phyloP scores from a whole-genome alignment of 2,888 invertebrate species.

The Parnassius orleans region DNA sequence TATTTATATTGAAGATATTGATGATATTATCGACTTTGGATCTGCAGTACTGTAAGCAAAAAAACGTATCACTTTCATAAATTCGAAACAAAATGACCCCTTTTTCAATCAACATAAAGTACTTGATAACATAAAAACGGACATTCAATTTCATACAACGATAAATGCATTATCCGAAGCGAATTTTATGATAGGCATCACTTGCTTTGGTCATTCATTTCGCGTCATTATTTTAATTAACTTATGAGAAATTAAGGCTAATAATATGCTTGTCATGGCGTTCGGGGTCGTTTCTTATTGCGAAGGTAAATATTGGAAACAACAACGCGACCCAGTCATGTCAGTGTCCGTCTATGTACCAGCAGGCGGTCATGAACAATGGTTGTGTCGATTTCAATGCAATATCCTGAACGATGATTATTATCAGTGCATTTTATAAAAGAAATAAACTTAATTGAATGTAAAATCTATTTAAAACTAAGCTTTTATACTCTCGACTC shows the following conservation, averaged over 20 bases:
- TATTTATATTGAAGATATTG: conserved; percentile 17
- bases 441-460: too few relatives aligned
- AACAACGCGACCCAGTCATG: not conserved
- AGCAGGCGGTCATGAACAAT: not conserved
- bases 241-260: conserved; percentile 26
- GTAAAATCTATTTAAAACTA: not conserved
- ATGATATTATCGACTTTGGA: conserved; percentile 11
- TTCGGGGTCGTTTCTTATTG: conserved; percentile 16
- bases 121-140: not conserved
- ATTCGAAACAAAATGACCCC: not conserved
- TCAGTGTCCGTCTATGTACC: not conserved
- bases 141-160: not conserved
- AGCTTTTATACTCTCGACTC: not conserved
- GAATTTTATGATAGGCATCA: conserved; percentile 16
- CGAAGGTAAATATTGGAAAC: conserved; percentile 2
- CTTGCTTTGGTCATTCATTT: conserved; percentile 32
- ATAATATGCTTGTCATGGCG: conserved; percentile 13
- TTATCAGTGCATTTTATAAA: too few relatives aligned
- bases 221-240: conserved; percentile 36
- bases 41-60: conserved; percentile 1
- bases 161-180: not conserved
- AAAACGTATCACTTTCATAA: not conserved
- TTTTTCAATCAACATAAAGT: not conserved
- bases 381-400: not conserved
- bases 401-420: not conserved